A percentile compares a stretch with the other conserved stretches of the same genome.
Evolutionary conservation across 2,888 invertebrate species (phyloP).

Genomic region (Oxystoma pomonae): DNA sequence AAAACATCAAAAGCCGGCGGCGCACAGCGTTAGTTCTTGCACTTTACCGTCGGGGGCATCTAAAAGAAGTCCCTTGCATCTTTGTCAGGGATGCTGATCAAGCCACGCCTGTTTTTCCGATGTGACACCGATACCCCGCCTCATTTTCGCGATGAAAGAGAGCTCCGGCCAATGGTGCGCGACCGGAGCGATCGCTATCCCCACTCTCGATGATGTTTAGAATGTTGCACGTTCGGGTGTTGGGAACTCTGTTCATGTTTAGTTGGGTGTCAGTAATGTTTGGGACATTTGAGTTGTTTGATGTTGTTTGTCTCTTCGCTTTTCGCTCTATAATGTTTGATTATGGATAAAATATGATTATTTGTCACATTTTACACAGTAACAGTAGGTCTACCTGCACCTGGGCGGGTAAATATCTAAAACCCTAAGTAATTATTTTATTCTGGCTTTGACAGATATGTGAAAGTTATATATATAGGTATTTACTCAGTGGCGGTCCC

Average conservation of each 20-base stretch:
- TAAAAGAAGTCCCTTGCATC: constrained; percentile 35
- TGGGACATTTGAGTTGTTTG: too few species aligned
- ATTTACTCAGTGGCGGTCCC: too few species aligned
- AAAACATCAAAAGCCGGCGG: constrained; percentile 2
- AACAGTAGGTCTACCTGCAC: too few species aligned
- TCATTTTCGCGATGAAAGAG: constrained; percentile 32
- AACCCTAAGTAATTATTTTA: too few species aligned
- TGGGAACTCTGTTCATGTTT: not conserved
- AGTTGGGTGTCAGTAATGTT: too few species aligned
- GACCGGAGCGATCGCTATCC: constrained; percentile 22
- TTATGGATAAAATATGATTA: too few species aligned
- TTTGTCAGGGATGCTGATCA: constrained; percentile 44
- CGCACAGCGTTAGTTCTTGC: not conserved
- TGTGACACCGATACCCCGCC: constrained; percentile 20
- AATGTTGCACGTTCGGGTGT: not conserved
- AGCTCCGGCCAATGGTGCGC: constrained; percentile 34
- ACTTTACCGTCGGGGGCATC: constrained; percentile 42
- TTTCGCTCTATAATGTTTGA: too few species aligned
- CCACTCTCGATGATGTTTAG: not conserved
- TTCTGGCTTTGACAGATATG: too few species aligned
- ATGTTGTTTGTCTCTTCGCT: too few species aligned
- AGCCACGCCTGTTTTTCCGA: constrained; percentile 31
- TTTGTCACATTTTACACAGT: too few species aligned
- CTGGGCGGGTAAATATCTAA: too few species aligned
- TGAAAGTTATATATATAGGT: too few species aligned